phyloP scores from a whole-genome alignment of 2,888 invertebrate species.

The Sicus ferrugineus region DNA sequence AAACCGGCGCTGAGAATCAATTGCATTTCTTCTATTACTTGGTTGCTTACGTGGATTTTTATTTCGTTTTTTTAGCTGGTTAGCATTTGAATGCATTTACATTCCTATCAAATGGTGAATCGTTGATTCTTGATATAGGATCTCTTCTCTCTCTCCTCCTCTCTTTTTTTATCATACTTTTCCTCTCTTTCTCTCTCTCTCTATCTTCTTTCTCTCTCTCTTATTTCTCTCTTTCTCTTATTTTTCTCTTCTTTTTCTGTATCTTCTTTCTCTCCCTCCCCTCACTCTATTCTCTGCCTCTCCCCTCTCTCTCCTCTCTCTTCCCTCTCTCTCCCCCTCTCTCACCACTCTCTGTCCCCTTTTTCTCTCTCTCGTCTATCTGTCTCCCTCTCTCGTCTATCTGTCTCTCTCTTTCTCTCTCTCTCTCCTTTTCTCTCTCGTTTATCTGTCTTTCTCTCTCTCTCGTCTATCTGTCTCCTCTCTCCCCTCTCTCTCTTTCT shows the following conservation, averaged over 20 bases:
- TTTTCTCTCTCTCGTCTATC: neutral
- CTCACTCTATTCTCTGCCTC: neutral
- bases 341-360: too few relatives aligned
- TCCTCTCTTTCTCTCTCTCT: neutral
- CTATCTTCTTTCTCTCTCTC: neutral
- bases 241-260: neutral
- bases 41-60: neutral
- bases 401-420: conserved; percentile 4
- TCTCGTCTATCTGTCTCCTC: too few relatives aligned
- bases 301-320: neutral
- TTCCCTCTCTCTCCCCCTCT: too few relatives aligned
- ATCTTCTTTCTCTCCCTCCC: too few relatives aligned
- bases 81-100: neutral
- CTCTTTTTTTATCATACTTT: neutral
- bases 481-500: too few relatives aligned
- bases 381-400: conserved; percentile 1
- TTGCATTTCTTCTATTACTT: neutral
- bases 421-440: conserved; percentile 2
- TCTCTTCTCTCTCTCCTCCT: neutral
- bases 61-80: neutral
- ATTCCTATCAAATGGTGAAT: neutral
- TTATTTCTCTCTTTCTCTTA: neutral
- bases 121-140: neutral
- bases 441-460: too few relatives aligned
- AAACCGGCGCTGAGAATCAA: neutral